Conservation (phyloP, 2,797 vertebrate species). For the Aselliscus stoliczkanus region DNA sequence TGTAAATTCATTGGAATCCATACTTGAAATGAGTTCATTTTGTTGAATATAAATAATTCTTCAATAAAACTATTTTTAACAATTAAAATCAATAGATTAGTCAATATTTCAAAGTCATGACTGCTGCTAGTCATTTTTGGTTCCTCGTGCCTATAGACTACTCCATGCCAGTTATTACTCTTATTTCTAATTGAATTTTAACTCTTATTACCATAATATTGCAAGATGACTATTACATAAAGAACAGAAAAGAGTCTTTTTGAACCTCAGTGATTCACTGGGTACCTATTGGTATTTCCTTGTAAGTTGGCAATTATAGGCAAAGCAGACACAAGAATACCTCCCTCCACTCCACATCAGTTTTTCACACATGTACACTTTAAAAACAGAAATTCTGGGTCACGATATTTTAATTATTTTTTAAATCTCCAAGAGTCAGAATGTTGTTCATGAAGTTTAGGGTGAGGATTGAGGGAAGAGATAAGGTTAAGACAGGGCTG, state of each 20-base stretch:
- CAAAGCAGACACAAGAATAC: neutral
- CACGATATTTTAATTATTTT: neutral
- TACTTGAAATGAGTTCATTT: neutral
- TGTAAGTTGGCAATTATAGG: neutral
- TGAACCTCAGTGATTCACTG: neutral
- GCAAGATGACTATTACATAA: neutral
- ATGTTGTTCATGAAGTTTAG: neutral
- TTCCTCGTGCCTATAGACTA: neutral
- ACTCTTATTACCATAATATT: neutral
- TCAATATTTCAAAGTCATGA: neutral
- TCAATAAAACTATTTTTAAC: neutral
- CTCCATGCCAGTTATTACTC: neutral
- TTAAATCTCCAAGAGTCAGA: neutral
- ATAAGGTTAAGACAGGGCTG: too few relatives aligned
- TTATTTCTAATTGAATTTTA: neutral
- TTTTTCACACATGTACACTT: neutral
- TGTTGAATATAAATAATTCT: neutral
- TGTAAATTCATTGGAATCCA: neutral
- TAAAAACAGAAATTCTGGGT: neutral
- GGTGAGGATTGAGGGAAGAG: neutral
- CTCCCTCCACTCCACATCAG: neutral
- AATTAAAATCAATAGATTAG: neutral
- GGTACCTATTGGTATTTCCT: neutral
- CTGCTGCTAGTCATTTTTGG: neutral
- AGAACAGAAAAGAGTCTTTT: neutral